Percentiles rank a stretch among this genome's conserved stretches.
phyloP scores from a whole-genome alignment of 1,140 invertebrate genomes.

The Papilio polytes region DNA sequence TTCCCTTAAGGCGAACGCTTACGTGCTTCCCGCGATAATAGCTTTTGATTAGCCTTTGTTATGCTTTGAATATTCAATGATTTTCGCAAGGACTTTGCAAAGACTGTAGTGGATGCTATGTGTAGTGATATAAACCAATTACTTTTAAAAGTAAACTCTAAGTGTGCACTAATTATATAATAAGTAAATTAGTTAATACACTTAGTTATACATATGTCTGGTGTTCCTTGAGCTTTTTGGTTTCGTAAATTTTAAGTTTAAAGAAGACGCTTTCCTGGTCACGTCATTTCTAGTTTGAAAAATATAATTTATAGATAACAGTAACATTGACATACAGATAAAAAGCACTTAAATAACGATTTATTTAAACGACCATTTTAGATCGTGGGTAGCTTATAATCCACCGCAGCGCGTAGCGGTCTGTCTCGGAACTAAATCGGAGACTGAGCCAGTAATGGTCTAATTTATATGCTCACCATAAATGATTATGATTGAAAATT shows the following conservation, averaged over 20 bases:
- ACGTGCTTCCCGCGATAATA: slow-evolving; percentile 46
- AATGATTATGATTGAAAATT: background rate
- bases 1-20: slow-evolving; percentile 60
- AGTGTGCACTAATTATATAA: background rate
- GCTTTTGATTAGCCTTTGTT: background rate
- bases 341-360: background rate
- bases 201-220: background rate
- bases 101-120: background rate
- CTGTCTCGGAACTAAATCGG: background rate
- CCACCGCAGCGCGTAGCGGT: slow-evolving; percentile 30
- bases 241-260: background rate
- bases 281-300: background rate
- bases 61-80: background rate
- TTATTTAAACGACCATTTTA: background rate
- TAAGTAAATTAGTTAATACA: background rate
- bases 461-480: background rate
- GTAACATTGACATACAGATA: background rate
- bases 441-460: background rate
- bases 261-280: background rate
- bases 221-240: background rate
- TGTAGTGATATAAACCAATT: background rate
- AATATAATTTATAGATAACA: background rate
- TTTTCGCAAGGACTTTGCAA: background rate
- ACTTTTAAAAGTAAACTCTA: too few species aligned
- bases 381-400: background rate